A percentile compares a stretch with the other conserved stretches of the same genome.
Conservation (phyloP, 1,140 invertebrate genomes). For the Ruditapes philippinarum region DNA sequence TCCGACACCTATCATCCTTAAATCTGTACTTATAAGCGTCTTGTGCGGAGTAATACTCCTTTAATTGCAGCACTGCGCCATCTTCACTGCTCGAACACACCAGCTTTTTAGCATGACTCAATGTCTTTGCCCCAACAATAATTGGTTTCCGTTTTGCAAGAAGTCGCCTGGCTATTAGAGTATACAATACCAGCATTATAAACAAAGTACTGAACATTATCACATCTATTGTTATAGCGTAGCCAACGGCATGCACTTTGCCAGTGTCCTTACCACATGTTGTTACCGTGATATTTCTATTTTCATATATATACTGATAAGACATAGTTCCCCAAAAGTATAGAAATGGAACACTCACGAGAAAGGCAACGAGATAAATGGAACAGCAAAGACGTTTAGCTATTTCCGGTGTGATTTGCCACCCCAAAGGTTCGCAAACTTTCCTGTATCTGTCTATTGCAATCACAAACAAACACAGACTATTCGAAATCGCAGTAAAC, state of each 20-base stretch:
- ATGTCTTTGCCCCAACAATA: neutral
- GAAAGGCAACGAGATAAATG: neutral
- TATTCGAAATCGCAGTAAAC: slow-evolving; percentile 68
- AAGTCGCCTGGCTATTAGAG: neutral
- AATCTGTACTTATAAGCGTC: too few species aligned
- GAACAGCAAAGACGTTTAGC: neutral
- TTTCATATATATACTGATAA: neutral
- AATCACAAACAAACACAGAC: slow-evolving; percentile 67
- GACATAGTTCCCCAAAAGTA: slow-evolving; percentile 12
- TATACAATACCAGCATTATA: neutral
- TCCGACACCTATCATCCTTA: too few species aligned
- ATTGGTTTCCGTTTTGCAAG: neutral
- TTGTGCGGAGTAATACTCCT: too few species aligned
- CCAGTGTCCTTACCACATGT: slow-evolving; percentile 34
- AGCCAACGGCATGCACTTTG: neutral
- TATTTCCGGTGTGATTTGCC: slow-evolving; percentile 58
- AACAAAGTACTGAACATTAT: neutral
- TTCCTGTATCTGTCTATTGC: slow-evolving; percentile 74
- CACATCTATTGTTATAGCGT: neutral
- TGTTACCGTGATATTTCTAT: neutral
- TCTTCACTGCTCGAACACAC: too few species aligned
- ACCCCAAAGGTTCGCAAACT: slow-evolving; percentile 69
- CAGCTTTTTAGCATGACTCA: neutral
- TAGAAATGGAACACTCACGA: neutral
- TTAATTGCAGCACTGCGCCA: too few species aligned